Evolutionary conservation across 2,888 invertebrate genomes (phyloP).

Genomic region (Hirudinaria manillensis): DNA sequence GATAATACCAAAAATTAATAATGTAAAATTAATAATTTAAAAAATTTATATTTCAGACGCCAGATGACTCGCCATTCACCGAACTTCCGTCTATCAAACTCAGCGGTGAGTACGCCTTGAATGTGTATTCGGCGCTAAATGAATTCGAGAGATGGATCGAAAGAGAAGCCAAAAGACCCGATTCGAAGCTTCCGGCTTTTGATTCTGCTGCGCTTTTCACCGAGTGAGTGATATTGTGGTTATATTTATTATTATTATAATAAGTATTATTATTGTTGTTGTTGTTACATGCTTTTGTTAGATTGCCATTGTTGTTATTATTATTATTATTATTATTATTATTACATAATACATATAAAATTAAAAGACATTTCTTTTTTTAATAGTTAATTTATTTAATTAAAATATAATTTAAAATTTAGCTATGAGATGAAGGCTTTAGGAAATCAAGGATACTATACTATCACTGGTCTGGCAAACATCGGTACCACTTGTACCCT

Average conservation of each 20-base stretch:
- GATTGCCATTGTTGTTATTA: background rate
- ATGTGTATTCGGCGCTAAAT: background rate
- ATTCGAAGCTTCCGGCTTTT: constrained; percentile 23
- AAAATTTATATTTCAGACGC: constrained; percentile 13
- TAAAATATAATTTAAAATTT: background rate
- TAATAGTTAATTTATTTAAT: too few relatives aligned
- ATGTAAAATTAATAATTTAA: background rate
- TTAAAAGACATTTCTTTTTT: too few relatives aligned
- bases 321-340: too few relatives aligned
- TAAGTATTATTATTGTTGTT: too few relatives aligned
- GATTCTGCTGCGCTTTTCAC: constrained; percentile 30
- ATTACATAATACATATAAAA: too few relatives aligned
- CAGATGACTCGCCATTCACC: constrained; percentile 29
- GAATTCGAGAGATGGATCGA: constrained; percentile 21
- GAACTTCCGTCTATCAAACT: constrained; percentile 18
- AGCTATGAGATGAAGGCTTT: background rate
- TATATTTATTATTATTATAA: too few relatives aligned
- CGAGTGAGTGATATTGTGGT: constrained; percentile 14
- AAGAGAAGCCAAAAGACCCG: background rate
- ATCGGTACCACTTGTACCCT: constrained; percentile 27
- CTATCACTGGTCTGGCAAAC: constrained; percentile 29
- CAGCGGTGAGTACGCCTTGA: background rate
- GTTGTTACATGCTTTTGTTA: background rate
- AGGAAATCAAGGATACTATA: background rate
- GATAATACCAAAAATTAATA: background rate